Evolutionary conservation across 2,888 invertebrate genomes (phyloP), one percentile per base, ranked within the genome.

Genomic region (Philopedon plagiatum): DNA sequence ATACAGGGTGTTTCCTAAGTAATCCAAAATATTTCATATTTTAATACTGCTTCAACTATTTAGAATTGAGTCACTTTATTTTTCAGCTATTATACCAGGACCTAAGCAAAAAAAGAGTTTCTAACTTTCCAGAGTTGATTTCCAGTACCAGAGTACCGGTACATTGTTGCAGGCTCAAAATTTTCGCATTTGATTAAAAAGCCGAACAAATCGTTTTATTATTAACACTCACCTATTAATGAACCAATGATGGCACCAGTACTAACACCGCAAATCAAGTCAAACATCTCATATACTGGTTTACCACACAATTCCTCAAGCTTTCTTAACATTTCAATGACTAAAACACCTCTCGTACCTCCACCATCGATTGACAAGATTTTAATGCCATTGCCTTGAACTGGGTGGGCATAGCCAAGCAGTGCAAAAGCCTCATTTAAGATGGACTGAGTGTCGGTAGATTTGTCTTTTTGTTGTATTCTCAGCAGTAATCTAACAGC

Each of bases 361-460:
- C 97, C 97, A 1, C 97, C 97, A 86, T 97, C 97, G 79, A 97
- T 93, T 0, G 94, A 88, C 60, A 97, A 87, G 65, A 97, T 90
- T 81, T 93, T 88, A 54, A 96, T 92, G 0, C 97, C 96, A 26
- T 88, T 87, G 0, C 91, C 91, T 67, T 89, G 89, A 3, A 93
- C 87, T 4, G 94, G 91, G 54, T 90, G 90, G 0, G 89, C 84
- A 82, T 93, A 88, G 0, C 96, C 96, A 76, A 95, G 83, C 70
- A 94, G 84, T 0, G 93, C 90, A 83, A 92, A 84, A 73, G 91
- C 91, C 87, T 84, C 84, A 63, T 80, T 81, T 13, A 84, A 75
- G n/a, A 85, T 80, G n/a, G 82, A 82, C 60, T 81, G 75, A 11
- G 86, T 64, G 26, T 51, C 1, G 11, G 62, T 83, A 81, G 88